phyloP scores from a whole-genome alignment of 2,797 vertebrate genomes.

The Chromobotia macracanthus region DNA sequence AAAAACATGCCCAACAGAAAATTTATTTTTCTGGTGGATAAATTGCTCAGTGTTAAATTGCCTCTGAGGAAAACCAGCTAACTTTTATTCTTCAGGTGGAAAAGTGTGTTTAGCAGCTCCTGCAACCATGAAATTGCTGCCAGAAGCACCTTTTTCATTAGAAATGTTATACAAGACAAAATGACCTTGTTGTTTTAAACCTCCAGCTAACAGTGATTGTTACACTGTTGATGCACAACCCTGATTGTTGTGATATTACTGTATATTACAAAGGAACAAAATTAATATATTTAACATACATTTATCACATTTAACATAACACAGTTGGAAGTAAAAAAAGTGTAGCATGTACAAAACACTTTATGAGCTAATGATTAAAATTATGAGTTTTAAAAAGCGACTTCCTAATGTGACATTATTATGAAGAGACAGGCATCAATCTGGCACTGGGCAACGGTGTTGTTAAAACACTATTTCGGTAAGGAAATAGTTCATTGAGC shows the following conservation, averaged over 20 bases:
- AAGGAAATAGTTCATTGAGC: too few species aligned
- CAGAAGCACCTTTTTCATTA: slow-evolving; percentile 64
- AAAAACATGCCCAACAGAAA: slow-evolving; percentile 17
- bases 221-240: slow-evolving; percentile 2
- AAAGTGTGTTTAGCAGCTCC: slow-evolving; percentile 67
- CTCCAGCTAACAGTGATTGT: slow-evolving; percentile 40
- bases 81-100: slow-evolving; percentile 37
- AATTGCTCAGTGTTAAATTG: slow-evolving; percentile 12
- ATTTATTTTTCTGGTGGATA: neutral
- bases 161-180: slow-evolving; percentile 63
- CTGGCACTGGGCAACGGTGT: too few species aligned
- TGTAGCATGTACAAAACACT: neutral
- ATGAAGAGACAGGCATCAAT: slow-evolving; percentile 1
- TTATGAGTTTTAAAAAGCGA: neutral
- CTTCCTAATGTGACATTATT: neutral
- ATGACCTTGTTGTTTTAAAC: slow-evolving; percentile 67
- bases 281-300: neutral
- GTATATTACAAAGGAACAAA: slow-evolving; percentile 53
- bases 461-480: too few species aligned
- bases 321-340: neutral
- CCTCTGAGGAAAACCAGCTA: slow-evolving; percentile 17
- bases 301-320: slow-evolving; percentile 61
- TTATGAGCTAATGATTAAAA: neutral
- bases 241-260: slow-evolving; percentile 68
- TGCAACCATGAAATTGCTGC: slow-evolving; percentile 80